phyloP scores from a whole-genome alignment of 2,113 vertebrate species.

The Pelmatolapia mariae region DNA sequence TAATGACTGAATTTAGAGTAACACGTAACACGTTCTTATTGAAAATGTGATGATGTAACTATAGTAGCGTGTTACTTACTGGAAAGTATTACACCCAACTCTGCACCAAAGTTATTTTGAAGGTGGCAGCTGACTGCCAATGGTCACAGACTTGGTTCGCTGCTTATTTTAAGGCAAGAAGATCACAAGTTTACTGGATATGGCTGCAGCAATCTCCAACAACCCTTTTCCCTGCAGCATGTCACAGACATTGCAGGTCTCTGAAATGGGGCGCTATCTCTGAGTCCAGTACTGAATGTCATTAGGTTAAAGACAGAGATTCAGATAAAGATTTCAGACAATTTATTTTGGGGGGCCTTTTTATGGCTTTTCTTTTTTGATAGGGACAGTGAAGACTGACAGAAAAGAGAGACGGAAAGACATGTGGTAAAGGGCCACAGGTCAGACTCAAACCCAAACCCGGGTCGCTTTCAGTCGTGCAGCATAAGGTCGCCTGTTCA shows the following conservation, averaged over 20 bases:
- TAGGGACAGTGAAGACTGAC: not conserved
- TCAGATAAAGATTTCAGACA: not conserved
- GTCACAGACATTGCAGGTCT: not conserved
- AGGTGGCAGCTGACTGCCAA: not conserved
- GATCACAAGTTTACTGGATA: not conserved
- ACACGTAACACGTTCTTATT: not conserved
- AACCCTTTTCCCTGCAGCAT: not conserved
- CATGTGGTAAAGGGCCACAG: not conserved
- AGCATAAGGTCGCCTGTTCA: not conserved
- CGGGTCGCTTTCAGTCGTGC: not conserved
- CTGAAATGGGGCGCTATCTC: not conserved
- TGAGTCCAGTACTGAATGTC: not conserved
- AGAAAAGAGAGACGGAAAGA: not conserved
- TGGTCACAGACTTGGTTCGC: not conserved
- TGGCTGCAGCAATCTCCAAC: not conserved
- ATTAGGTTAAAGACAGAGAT: not conserved
- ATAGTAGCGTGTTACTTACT: fast-evolving
- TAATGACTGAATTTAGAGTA: not conserved
- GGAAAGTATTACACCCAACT: not conserved
- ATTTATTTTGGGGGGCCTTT: not conserved
- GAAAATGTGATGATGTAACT: not conserved
- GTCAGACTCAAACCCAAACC: not conserved
- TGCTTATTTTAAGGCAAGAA: not conserved
- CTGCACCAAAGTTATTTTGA: not conserved
- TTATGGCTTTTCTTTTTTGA: not conserved